Evolutionary conservation across 1,140 invertebrate species (phyloP).

Genomic region (Nomia melanderi): DNA sequence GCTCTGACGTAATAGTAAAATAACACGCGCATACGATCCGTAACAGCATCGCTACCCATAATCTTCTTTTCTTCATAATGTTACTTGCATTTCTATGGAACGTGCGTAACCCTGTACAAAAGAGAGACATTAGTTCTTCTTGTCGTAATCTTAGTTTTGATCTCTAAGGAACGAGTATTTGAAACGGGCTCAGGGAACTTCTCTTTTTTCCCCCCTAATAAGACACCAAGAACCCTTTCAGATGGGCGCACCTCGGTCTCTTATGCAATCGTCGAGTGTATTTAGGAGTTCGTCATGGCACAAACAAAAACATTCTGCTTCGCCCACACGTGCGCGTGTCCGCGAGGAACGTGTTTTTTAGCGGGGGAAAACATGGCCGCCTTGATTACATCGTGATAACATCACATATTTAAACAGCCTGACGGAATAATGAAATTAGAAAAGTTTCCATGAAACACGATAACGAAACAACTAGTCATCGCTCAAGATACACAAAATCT

Average conservation of each 20-base stretch:
- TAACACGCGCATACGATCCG: not conserved
- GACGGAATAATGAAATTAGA: slow-evolving; percentile 20
- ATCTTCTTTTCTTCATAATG: not conserved
- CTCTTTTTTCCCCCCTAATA: not conserved
- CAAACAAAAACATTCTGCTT: slow-evolving; percentile 49
- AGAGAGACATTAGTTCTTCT: not conserved
- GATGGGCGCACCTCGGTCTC: slow-evolving; percentile 21
- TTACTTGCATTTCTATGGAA: not conserved
- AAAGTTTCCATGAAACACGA: slow-evolving; percentile 31
- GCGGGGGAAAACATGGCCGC: slow-evolving; percentile 30
- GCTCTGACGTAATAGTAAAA: slow-evolving; percentile 31
- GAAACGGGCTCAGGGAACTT: too few relatives aligned
- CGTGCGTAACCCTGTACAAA: not conserved
- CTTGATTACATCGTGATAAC: slow-evolving; percentile 32
- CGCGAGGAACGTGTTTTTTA: slow-evolving; percentile 46
- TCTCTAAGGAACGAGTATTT: not conserved
- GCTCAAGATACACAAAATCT: slow-evolving; percentile 2
- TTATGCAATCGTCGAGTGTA: slow-evolving; percentile 41
- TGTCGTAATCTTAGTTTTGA: not conserved
- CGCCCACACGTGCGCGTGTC: slow-evolving; percentile 41
- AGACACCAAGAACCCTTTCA: slow-evolving; percentile 13
- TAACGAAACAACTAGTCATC: slow-evolving; percentile 32
- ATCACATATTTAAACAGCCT: slow-evolving; percentile 27
- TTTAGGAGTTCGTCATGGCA: slow-evolving; percentile 27
- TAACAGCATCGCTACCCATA: not conserved